These are phyloP conservation scores for Pteruthius melanotis DNA, from an alignment of 2,113 vertebrate species.

Conservation along the genomic window DNA sequence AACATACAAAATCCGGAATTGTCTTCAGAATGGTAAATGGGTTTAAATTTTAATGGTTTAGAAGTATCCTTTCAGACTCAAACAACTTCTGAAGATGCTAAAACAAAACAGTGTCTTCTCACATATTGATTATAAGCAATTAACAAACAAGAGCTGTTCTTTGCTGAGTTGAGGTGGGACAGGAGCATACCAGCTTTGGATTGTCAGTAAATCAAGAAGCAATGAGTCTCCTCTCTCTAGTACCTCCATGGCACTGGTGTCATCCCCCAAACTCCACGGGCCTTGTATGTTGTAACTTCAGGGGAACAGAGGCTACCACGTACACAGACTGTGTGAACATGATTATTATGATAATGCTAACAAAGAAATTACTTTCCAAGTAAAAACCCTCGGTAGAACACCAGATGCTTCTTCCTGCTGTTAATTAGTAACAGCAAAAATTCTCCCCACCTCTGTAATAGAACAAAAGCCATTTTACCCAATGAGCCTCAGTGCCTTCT, in stretches of 20 bases:
- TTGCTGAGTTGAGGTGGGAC: fast-evolving
- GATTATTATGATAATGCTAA: background rate
- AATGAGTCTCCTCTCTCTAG: background rate
- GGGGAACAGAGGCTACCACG: background rate
- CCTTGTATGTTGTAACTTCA: background rate
- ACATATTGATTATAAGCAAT: background rate
- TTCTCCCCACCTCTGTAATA: background rate
- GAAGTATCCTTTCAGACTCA: background rate
- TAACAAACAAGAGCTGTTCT: background rate
- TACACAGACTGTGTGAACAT: background rate
- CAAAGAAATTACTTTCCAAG: background rate
- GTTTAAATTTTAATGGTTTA: background rate
- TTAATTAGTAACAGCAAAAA: background rate
- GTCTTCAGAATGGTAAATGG: background rate
- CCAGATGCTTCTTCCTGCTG: background rate
- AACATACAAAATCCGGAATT: background rate
- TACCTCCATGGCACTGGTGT: background rate
- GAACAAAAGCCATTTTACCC: background rate
- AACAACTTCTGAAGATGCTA: background rate
- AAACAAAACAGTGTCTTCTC: background rate
- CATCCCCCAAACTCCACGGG: background rate
- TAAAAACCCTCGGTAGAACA: background rate
- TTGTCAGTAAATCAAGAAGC: background rate
- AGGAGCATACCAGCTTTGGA: background rate
- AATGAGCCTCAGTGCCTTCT: background rate